Percentiles rank a stretch among this genome's conserved stretches.
phyloP scores from a whole-genome alignment of 2,797 vertebrate genomes.

The Aplochiton taeniatus region DNA sequence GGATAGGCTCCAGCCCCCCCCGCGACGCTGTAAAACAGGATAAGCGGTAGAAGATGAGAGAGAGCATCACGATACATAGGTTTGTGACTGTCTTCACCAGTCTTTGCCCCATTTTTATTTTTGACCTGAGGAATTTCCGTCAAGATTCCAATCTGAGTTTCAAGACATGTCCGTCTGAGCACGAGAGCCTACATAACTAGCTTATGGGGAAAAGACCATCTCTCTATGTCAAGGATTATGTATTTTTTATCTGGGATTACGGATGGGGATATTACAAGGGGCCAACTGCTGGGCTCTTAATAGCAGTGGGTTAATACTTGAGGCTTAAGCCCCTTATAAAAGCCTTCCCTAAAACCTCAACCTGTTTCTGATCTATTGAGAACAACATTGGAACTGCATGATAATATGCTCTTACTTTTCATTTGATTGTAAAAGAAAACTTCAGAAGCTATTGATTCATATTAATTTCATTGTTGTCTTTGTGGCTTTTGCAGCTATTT shows the following conservation, averaged over 20 bases:
- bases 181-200: slow-evolving; percentile 35
- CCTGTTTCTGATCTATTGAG: slow-evolving; percentile 36
- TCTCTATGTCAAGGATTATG: slow-evolving; percentile 70
- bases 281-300: slow-evolving; percentile 55
- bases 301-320: slow-evolving; percentile 65
- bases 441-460: slow-evolving; percentile 7
- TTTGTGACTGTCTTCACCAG: too few species aligned
- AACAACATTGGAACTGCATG: slow-evolving; percentile 34
- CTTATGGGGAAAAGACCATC: slow-evolving; percentile 62
- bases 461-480: not conserved
- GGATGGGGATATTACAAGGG: slow-evolving; percentile 60
- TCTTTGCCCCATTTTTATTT: too few species aligned
- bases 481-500: slow-evolving; percentile 4
- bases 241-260: slow-evolving; percentile 78
- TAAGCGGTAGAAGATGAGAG: too few species aligned
- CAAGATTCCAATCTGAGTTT: slow-evolving; percentile 33
- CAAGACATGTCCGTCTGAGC: slow-evolving; percentile 36
- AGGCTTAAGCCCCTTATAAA: slow-evolving; percentile 69
- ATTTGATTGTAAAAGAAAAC: slow-evolving; percentile 1
- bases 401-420: slow-evolving; percentile 3
- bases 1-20: too few species aligned
- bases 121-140: not conserved
- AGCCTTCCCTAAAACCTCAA: slow-evolving; percentile 46
- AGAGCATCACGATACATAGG: not conserved
- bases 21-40: too few species aligned